phyloP scores from a whole-genome alignment of 2,113 vertebrate genomes.

The Malurus melanocephalus region DNA sequence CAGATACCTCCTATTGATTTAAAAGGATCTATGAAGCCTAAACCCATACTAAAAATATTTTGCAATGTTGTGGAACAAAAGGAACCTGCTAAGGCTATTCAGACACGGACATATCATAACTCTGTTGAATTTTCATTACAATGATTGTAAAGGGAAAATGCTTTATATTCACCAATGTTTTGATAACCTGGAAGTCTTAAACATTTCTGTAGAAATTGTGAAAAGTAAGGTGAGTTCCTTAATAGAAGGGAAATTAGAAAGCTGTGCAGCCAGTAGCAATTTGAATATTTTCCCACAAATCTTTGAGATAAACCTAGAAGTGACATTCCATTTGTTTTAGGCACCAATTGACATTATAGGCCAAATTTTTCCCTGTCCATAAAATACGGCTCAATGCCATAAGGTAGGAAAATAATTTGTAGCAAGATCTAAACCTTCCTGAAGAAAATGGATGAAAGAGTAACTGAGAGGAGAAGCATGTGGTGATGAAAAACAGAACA shows the following conservation, averaged over 20 bases:
- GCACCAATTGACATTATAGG: background rate
- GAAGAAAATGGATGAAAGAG: background rate
- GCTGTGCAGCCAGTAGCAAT: background rate
- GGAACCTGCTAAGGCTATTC: background rate
- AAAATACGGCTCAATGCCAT: background rate
- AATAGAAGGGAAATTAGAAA: background rate
- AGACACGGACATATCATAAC: background rate
- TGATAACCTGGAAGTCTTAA: background rate
- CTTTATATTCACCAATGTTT: background rate
- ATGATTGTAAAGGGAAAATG: background rate
- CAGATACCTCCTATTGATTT: background rate
- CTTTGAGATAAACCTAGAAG: background rate
- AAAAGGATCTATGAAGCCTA: background rate
- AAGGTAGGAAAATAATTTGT: background rate
- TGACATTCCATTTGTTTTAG: background rate
- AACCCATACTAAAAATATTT: background rate
- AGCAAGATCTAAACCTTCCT: background rate
- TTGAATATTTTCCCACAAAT: conserved; percentile 4
- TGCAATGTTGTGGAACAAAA: background rate
- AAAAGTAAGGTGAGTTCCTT: background rate
- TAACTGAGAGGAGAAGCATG: background rate
- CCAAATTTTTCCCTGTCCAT: background rate
- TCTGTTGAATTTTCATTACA: background rate
- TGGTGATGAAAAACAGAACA: background rate
- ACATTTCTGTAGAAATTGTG: background rate